Evolutionary conservation across 2,797 vertebrate genomes (phyloP).

Genomic region (Falco biarmicus): DNA sequence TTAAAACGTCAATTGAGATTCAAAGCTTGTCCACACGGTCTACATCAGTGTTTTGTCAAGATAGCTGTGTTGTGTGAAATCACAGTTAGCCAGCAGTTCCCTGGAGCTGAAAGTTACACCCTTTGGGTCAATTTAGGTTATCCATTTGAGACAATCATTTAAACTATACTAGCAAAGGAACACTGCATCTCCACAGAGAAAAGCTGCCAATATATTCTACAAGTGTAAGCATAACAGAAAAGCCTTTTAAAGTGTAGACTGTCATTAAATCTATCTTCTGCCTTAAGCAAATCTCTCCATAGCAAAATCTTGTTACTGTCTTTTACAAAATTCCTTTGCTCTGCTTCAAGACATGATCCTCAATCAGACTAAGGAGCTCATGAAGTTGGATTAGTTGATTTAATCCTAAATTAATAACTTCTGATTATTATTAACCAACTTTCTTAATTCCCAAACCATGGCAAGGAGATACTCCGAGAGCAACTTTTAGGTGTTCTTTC

Average conservation of each 20-base stretch:
- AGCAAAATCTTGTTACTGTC: constrained; percentile 11
- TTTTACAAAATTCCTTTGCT: constrained; percentile 7
- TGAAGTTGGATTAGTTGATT: background rate
- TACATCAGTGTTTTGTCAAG: background rate
- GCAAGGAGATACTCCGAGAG: background rate
- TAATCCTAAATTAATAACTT: constrained; percentile 21
- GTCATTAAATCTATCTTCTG: constrained; percentile 2
- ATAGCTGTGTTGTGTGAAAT: background rate
- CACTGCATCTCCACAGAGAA: background rate
- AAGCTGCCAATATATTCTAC: background rate
- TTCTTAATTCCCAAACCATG: background rate
- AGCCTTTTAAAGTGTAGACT: constrained; percentile 11
- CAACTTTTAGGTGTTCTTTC: background rate
- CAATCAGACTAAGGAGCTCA: background rate
- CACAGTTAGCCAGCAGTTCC: background rate
- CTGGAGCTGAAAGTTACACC: background rate
- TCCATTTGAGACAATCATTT: background rate
- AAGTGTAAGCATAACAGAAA: background rate
- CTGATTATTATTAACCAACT: background rate
- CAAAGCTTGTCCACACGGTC: background rate
- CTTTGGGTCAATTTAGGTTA: background rate
- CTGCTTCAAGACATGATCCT: background rate
- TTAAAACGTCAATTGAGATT: background rate
- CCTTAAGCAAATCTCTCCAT: background rate
- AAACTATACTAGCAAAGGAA: background rate